These are phyloP conservation scores for Zaprionus nigranus DNA, from an alignment of 1,140 invertebrate genomes.

Conservation along the genomic window DNA sequence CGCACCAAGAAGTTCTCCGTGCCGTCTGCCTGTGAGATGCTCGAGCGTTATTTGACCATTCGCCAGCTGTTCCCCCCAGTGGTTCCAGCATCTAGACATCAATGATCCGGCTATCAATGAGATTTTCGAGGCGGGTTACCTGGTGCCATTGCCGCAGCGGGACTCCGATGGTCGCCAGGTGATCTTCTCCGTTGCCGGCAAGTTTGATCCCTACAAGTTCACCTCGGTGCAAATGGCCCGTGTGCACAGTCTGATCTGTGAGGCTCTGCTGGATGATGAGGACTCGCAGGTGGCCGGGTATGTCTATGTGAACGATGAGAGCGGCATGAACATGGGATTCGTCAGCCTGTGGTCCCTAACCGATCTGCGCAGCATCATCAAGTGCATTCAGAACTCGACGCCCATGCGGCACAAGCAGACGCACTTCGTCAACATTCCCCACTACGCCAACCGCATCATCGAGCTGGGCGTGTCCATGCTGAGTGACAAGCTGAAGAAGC, in stretches of 20 bases:
- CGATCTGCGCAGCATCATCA: constrained; percentile 91
- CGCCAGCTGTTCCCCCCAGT: constrained; percentile 91
- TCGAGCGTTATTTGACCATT: constrained; percentile 93
- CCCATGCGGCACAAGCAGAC: constrained; percentile 94
- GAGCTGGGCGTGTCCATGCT: constrained; percentile 91
- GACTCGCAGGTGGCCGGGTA: constrained; percentile 91
- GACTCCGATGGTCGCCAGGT: constrained; percentile 90
- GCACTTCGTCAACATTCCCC: constrained; percentile 93
- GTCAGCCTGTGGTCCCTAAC: constrained; percentile 92
- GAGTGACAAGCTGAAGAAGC: constrained; percentile 91
- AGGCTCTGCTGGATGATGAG: constrained; percentile 92
- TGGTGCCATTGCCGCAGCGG: constrained; percentile 90
- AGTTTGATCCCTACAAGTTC: constrained; percentile 90
- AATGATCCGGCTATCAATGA: constrained; percentile 89
- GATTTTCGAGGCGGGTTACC: constrained; percentile 92
- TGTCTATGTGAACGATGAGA: constrained; percentile 93
- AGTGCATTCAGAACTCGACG: constrained; percentile 94
- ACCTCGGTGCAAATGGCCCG: constrained; percentile 91
- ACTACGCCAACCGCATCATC: constrained; percentile 90
- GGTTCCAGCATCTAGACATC: constrained; percentile 92
- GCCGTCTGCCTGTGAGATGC: constrained; percentile 92
- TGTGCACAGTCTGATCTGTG: constrained; percentile 90
- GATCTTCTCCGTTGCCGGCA: constrained; percentile 90
- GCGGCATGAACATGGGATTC: constrained; percentile 92
- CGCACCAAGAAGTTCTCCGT: constrained; percentile 94